Percentiles rank a stretch among this genome's conserved stretches.
Evolutionary conservation across 2,888 invertebrate genomes (phyloP).

Genomic region (Lomographa bimaculata): DNA sequence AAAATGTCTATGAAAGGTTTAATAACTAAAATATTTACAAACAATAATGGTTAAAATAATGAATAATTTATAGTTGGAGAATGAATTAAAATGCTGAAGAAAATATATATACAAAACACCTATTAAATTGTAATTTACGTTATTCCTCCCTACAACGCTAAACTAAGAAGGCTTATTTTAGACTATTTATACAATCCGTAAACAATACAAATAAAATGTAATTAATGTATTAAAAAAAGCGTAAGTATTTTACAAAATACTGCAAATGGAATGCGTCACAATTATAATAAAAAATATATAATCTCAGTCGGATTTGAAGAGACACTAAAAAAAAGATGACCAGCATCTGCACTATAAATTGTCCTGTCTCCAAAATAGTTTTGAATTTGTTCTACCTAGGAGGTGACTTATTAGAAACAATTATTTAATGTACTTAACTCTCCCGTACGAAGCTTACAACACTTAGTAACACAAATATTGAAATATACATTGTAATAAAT

Average conservation of each 20-base stretch:
- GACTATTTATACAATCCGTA: slow-evolving; percentile 48
- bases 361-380: slow-evolving; percentile 47
- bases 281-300: slow-evolving; percentile 48
- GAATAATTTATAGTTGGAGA: slow-evolving; percentile 21
- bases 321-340: slow-evolving; percentile 59
- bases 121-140: slow-evolving; percentile 39
- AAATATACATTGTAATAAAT: slow-evolving; percentile 63
- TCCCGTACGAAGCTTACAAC: slow-evolving; percentile 69
- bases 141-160: slow-evolving; percentile 32
- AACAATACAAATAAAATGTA: slow-evolving; percentile 43
- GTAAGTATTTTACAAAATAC: slow-evolving; percentile 37
- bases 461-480: slow-evolving; percentile 70
- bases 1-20: no score
- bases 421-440: slow-evolving; percentile 70
- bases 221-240: slow-evolving; percentile 31
- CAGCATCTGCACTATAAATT: slow-evolving; percentile 59
- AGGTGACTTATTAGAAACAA: slow-evolving; percentile 59
- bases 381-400: slow-evolving; percentile 53
- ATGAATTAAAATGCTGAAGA: slow-evolving; percentile 33
- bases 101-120: slow-evolving; percentile 4
- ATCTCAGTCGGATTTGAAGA: slow-evolving; percentile 59
- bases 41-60: slow-evolving; percentile 5
- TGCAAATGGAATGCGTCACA: slow-evolving; percentile 75
- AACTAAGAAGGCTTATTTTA: slow-evolving; percentile 39
- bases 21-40: slow-evolving; percentile 16